Evolutionary conservation across 2,113 vertebrate species (phyloP), one percentile per base, ranked within the genome.

Genomic region (Tichodroma muraria): DNA sequence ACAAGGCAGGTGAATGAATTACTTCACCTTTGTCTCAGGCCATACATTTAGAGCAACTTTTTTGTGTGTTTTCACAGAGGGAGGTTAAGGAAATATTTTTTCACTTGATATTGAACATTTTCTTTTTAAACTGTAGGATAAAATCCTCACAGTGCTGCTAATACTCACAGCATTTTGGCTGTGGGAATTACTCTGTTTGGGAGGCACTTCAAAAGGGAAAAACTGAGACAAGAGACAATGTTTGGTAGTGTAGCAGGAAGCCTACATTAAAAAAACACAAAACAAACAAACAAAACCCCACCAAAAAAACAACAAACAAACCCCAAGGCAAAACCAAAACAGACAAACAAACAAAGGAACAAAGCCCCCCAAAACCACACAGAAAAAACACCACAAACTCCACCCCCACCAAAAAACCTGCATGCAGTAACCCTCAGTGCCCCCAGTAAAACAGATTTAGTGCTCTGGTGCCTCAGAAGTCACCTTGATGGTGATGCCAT

Each of bases 381-480:
- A 27, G 10, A 65, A 52, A 60, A 22, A 1, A 1, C 5, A 10
- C 37, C 61, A 52, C 11, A 16, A 61, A 40, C 10, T 20, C 6
- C 33, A 37, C 2, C 6, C 20, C 9, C 7, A 50, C 10, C 10
- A 23, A 33, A 42, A 33, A 0, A 1, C 10, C 13, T 57, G 10
- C 25, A 70, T 27, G 6, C n/a, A 87, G n/a, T 24, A 59, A 6
- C 15, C 45, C n/a, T 63, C 50, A 52, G 9, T 52, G 31, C 12
- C 18, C 12, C 21, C 47, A 70, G 15, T 54, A 56, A 59, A 90
- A 77, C 7, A 57, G 33, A 56, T 27, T 64, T 56, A 56, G 37
- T 23, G 68, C 35, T 80, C 49, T n/a, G 19, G 53, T 60, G 53
- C 19, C 35, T 87, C 66, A 75, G 30, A 80, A 75, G 14, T 66